A percentile compares a stretch with the other conserved stretches of the same genome.
Evolutionary conservation across 2,797 vertebrate genomes (phyloP).

Genomic region (Pseudochirops corinnae): DNA sequence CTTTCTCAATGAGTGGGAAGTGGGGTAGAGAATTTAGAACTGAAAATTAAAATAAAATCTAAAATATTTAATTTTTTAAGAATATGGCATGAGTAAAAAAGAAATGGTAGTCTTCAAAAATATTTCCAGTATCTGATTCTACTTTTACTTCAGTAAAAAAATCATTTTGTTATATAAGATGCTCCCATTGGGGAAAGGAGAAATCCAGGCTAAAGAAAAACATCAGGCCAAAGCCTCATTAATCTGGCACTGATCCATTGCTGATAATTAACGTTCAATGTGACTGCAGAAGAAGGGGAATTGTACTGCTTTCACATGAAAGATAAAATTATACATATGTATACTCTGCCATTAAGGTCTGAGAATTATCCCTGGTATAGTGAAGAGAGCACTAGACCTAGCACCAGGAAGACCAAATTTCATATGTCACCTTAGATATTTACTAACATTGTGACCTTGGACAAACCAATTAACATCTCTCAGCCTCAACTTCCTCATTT

Average conservation of each 20-base stretch:
- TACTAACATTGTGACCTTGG: neutral
- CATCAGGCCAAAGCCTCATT: neutral
- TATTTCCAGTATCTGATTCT: neutral
- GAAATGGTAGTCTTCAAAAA: neutral
- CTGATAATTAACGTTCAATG: neutral
- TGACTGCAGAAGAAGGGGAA: neutral
- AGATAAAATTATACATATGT: conserved; percentile 2
- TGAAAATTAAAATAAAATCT: neutral
- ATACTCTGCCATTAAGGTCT: neutral
- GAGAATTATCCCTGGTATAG: neutral
- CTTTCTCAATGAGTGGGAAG: neutral
- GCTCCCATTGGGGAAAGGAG: neutral
- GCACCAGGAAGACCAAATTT: neutral
- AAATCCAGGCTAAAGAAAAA: neutral
- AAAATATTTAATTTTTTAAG: neutral
- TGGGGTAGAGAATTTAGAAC: neutral
- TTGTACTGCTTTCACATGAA: neutral
- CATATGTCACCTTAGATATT: neutral
- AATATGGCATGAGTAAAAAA: neutral
- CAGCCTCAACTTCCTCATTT: neutral
- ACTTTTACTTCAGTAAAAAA: neutral
- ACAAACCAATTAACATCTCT: neutral
- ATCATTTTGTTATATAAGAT: neutral
- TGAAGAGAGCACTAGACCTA: neutral
- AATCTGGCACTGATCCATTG: neutral